Conservation (phyloP, 1,140 invertebrate genomes). For the Drosophila willistoni region DNA sequence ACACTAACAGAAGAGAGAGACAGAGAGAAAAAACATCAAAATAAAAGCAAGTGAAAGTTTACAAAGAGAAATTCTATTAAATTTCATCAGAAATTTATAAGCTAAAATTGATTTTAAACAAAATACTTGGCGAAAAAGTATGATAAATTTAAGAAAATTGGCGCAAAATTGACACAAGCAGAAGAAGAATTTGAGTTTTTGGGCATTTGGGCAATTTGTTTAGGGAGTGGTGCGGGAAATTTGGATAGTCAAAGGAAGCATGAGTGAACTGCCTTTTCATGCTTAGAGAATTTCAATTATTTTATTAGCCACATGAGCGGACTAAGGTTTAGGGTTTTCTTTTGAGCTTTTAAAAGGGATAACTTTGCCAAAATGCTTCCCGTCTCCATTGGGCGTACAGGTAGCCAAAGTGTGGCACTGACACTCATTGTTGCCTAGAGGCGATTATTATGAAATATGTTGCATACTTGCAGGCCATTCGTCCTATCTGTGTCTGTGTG, state of each 20-base stretch:
- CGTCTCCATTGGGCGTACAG: background rate
- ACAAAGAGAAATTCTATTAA: constrained; percentile 28
- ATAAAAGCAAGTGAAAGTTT: constrained; percentile 23
- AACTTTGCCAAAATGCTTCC: constrained; percentile 34
- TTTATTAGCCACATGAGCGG: constrained; percentile 75
- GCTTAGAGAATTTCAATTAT: constrained; percentile 78
- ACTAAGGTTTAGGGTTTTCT: constrained; percentile 51
- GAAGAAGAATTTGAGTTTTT: constrained; percentile 34
- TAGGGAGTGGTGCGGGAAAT: background rate
- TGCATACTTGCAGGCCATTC: constrained; percentile 46
- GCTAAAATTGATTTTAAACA: constrained; percentile 31
- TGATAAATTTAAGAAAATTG: constrained; percentile 18
- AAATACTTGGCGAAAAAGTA: background rate
- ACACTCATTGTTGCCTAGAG: constrained; percentile 67
- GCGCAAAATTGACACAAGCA: constrained; percentile 5
- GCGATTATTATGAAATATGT: constrained; percentile 79
- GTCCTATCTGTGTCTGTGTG: constrained; percentile 22
- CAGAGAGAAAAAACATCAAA: background rate
- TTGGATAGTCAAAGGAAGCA: background rate
- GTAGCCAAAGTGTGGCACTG: constrained; percentile 44
- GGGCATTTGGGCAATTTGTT: constrained; percentile 41
- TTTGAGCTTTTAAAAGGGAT: constrained; percentile 56
- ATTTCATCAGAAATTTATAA: constrained; percentile 40
- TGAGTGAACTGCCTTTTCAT: constrained; percentile 37
- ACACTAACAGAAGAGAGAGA: constrained; percentile 7